Conservation (phyloP, 2,888 invertebrate genomes). For the Papilio elwesi region DNA sequence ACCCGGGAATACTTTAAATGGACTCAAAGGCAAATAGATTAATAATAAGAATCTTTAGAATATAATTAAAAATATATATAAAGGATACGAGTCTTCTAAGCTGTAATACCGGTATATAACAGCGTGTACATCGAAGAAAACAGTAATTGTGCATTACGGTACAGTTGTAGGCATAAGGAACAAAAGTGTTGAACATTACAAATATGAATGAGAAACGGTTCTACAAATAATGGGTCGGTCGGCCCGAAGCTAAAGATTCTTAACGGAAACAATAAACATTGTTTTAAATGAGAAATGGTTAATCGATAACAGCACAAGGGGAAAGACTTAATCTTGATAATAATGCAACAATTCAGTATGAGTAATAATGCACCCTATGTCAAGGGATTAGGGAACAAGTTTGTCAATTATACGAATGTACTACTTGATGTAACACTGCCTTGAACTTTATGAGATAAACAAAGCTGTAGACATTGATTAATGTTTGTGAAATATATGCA, state of each 20-base stretch:
- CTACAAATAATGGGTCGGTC: conserved; percentile 19
- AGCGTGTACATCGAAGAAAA: background rate
- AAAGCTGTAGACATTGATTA: conserved; percentile 44
- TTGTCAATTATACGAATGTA: background rate
- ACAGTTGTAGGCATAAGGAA: background rate
- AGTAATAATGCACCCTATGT: conserved; percentile 5
- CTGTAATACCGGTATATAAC: too few species aligned
- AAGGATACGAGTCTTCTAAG: too few species aligned
- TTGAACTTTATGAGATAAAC: conserved; percentile 12
- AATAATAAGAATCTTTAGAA: too few species aligned
- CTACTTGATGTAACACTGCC: background rate
- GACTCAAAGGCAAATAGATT: too few species aligned
- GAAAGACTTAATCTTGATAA: conserved; percentile 62
- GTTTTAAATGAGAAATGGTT: conserved; percentile 37
- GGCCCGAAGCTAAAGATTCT: conserved; percentile 34
- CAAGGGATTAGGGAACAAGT: conserved; percentile 2
- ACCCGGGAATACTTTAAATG: too few species aligned
- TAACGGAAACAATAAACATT: conserved; percentile 41
- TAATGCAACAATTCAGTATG: conserved; percentile 26
- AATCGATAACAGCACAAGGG: conserved; percentile 50
- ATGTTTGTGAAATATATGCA: conserved; percentile 46
- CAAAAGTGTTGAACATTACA: conserved; percentile 18
- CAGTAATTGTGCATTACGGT: background rate
- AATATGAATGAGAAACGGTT: conserved; percentile 4
- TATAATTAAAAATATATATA: too few species aligned